Conservation (phyloP, 2,113 vertebrate genomes). For the Ptyas mucosa region DNA sequence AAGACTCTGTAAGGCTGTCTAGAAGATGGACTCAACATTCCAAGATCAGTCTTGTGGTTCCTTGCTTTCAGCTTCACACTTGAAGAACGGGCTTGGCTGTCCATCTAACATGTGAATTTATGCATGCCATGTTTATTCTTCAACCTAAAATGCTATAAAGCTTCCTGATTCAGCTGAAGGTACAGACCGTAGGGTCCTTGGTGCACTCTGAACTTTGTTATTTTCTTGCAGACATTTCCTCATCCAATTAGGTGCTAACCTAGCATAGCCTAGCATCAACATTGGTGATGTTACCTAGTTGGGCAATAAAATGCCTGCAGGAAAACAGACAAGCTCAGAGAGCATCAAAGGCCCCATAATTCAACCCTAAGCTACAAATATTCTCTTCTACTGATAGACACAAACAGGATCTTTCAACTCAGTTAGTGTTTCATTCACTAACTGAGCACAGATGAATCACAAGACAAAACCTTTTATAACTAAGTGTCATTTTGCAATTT, state of each 20-base stretch:
- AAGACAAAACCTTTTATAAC: not conserved
- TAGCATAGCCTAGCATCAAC: too few species aligned
- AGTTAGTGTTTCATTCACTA: not conserved
- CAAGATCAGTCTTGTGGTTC: not conserved
- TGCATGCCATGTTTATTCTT: not conserved
- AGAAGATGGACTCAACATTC: not conserved
- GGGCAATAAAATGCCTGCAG: not conserved
- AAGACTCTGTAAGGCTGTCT: not conserved
- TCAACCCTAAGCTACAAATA: not conserved
- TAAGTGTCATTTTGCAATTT: not conserved
- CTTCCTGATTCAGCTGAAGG: not conserved
- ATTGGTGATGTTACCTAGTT: not conserved
- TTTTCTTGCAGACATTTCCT: not conserved
- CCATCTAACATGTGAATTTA: not conserved
- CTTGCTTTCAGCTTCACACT: not conserved
- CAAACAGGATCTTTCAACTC: not conserved
- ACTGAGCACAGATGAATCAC: not conserved
- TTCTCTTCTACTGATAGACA: not conserved
- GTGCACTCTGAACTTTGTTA: not conserved
- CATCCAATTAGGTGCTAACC: not conserved
- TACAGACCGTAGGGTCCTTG: not conserved
- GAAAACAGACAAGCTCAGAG: not conserved
- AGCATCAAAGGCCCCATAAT: not conserved
- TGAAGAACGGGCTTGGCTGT: not conserved
- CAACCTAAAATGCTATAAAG: not conserved